These are phyloP conservation scores for Cacatua alba DNA, from an alignment of 2,113 vertebrate genomes.

Conservation along the genomic window DNA sequence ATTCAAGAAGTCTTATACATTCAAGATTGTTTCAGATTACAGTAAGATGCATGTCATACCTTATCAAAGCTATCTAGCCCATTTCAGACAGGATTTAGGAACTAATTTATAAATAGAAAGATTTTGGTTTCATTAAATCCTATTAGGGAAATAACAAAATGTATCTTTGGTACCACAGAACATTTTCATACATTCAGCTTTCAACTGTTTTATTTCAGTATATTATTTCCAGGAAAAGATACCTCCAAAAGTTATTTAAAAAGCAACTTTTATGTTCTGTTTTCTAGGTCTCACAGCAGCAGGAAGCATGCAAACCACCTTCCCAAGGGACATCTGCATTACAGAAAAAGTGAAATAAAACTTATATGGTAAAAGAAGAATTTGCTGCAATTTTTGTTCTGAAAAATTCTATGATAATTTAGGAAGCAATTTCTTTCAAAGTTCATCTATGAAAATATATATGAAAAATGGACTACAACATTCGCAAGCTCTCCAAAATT, in stretches of 20 bases:
- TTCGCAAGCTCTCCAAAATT: not conserved
- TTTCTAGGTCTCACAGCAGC: not conserved
- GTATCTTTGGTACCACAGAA: not conserved
- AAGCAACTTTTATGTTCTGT: not conserved
- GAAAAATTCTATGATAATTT: not conserved
- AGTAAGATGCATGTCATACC: not conserved
- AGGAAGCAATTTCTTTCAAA: not conserved
- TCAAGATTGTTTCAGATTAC: not conserved
- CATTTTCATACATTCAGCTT: not conserved
- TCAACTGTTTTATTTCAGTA: not conserved
- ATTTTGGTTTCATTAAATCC: not conserved
- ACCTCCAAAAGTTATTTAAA: not conserved
- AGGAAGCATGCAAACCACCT: not conserved
- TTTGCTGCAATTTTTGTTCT: not conserved
- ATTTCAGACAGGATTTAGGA: not conserved
- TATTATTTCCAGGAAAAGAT: not conserved
- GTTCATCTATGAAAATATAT: not conserved
- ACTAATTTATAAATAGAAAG: not conserved
- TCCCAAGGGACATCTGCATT: not conserved
- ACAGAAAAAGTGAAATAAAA: not conserved
- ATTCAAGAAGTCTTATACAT: not conserved
- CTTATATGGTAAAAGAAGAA: not conserved
- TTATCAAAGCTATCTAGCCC: not conserved
- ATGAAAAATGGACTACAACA: not conserved
- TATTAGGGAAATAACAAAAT: not conserved